Percentiles rank a stretch among this genome's conserved stretches.
These are phyloP conservation scores for Xylota segnis DNA, from an alignment of 2,888 invertebrate species.

Conservation along the genomic window DNA sequence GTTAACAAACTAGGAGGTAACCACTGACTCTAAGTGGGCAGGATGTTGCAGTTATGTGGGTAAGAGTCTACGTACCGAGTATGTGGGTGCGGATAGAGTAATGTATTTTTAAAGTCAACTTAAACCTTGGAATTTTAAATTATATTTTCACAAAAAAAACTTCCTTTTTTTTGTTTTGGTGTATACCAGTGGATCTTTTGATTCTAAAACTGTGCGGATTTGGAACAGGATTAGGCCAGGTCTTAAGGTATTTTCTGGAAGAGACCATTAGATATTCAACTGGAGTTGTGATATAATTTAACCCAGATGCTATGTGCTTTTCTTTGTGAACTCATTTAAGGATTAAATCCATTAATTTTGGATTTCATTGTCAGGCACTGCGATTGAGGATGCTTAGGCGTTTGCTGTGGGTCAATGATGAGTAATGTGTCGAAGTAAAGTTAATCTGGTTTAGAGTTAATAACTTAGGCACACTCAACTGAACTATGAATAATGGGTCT, in stretches of 20 bases:
- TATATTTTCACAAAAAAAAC: neutral
- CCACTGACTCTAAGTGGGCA: slow-evolving; percentile 12
- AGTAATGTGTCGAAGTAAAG: neutral
- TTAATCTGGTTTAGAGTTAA: neutral
- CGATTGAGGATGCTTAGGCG: neutral
- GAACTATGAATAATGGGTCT: too few relatives aligned
- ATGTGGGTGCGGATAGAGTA: neutral
- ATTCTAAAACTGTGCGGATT: neutral
- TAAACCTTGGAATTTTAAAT: neutral
- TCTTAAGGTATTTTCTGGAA: neutral
- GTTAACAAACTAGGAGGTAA: slow-evolving; percentile 32
- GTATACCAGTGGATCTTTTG: neutral
- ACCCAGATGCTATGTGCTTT: slow-evolving; percentile 5
- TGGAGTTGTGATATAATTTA: slow-evolving; percentile 11
- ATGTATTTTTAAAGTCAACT: slow-evolving; percentile 17
- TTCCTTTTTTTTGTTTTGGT: neutral
- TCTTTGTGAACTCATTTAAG: neutral
- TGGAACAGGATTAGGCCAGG: slow-evolving; percentile 15
- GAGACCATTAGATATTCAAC: neutral
- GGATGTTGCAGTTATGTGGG: slow-evolving; percentile 1
- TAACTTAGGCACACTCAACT: neutral
- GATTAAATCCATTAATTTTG: slow-evolving; percentile 9
- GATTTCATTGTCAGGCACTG: neutral
- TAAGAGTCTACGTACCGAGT: neutral
- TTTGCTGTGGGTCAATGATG: neutral